Conservation (phyloP, 1,140 invertebrate species). For the Drosophila nigrodunni region DNA sequence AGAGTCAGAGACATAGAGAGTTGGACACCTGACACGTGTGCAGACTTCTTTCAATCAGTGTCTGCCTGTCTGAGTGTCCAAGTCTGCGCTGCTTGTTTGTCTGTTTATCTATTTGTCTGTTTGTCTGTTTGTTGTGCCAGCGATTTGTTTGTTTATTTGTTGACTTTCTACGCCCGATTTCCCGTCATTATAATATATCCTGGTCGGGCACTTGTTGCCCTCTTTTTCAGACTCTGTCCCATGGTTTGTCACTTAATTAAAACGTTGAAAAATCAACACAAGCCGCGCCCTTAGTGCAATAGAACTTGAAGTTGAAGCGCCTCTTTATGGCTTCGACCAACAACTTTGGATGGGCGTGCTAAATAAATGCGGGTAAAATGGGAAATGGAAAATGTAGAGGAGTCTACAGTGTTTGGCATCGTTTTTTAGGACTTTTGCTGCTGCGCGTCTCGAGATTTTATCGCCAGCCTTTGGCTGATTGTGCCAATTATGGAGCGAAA, state of each 20-base stretch:
- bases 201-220: slow-evolving; percentile 23
- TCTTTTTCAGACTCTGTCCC: background rate
- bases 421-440: slow-evolving; percentile 29
- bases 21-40: slow-evolving; percentile 70
- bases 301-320: slow-evolving; percentile 54
- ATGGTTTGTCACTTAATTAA: slow-evolving; percentile 78
- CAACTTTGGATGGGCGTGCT: slow-evolving; percentile 39
- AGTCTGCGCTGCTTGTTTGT: slow-evolving; percentile 13
- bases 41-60: slow-evolving; percentile 79
- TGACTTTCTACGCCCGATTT: slow-evolving; percentile 61
- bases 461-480: slow-evolving; percentile 75
- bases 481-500: slow-evolving; percentile 80
- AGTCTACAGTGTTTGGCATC: slow-evolving; percentile 32
- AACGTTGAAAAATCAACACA: slow-evolving; percentile 74
- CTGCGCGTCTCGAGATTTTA: slow-evolving; percentile 62
- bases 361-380: slow-evolving; percentile 29
- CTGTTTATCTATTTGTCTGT: slow-evolving; percentile 37
- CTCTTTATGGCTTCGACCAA: slow-evolving; percentile 56
- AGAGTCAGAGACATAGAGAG: background rate
- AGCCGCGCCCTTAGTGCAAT: slow-evolving; percentile 14
- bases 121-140: slow-evolving; percentile 57
- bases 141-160: slow-evolving; percentile 74
- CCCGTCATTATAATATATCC: slow-evolving; percentile 52
- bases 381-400: slow-evolving; percentile 6
- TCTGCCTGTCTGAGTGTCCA: slow-evolving; percentile 28